Evolutionary conservation across 2,113 vertebrate species (phyloP).

Genomic region (Paramormyrops kingsleyae): DNA sequence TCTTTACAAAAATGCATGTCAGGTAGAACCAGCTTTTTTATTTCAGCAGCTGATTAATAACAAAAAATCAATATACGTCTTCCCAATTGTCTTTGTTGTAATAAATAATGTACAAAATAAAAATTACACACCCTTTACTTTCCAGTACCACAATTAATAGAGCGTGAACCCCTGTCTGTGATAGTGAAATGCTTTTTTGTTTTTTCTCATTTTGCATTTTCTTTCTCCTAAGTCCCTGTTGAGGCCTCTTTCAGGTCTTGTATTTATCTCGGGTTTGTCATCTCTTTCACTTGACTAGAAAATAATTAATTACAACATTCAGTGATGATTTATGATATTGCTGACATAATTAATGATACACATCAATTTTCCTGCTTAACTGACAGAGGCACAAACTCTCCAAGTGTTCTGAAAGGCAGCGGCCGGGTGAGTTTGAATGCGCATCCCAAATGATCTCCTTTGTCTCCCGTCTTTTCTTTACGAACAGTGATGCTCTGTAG

Average conservation of each 20-base stretch:
- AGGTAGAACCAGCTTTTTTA: conserved; percentile 28
- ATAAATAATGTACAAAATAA: conserved; percentile 36
- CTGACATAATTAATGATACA: conserved; percentile 95
- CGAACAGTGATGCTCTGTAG: conserved; percentile 21
- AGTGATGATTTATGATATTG: conserved; percentile 93
- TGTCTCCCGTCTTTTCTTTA: conserved; percentile 8
- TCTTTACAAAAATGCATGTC: conserved; percentile 1
- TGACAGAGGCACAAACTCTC: conserved; percentile 69
- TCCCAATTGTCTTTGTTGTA: neutral
- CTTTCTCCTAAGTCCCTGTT: conserved; percentile 38
- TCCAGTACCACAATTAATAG: conserved; percentile 62
- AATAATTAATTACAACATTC: conserved; percentile 91
- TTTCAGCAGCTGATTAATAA: conserved; percentile 12
- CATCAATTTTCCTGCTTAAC: conserved; percentile 90
- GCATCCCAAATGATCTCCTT: conserved; percentile 16
- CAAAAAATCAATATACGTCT: neutral
- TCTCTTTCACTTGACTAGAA: conserved; percentile 80
- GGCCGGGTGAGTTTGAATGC: conserved; percentile 44
- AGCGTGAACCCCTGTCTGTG: conserved; percentile 57
- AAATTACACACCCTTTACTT: conserved; percentile 61
- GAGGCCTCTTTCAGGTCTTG: conserved; percentile 52
- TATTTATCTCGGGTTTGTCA: conserved; percentile 83
- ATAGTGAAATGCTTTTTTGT: conserved; percentile 44
- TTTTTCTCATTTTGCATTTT: conserved; percentile 31
- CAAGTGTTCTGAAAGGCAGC: conserved; percentile 57